Conservation (phyloP, 2,888 invertebrate genomes). For the Eustalomyia histrio region DNA sequence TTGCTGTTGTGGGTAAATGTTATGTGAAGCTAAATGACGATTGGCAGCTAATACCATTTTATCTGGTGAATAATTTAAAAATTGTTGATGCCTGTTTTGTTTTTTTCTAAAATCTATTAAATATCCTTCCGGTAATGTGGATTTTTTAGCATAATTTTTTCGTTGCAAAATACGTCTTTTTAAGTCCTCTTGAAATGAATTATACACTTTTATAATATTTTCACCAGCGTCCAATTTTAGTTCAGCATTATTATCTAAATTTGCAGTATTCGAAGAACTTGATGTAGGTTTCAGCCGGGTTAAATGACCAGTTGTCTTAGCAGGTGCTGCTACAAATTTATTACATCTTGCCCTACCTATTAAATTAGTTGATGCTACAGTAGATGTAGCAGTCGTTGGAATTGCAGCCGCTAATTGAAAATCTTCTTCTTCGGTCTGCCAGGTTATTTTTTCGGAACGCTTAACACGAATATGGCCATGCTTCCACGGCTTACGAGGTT, state of each 20-base stretch:
- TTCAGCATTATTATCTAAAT: slow-evolving; percentile 14
- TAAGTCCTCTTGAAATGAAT: too few relatives aligned
- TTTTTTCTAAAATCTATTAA: too few relatives aligned
- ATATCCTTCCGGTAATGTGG: too few relatives aligned
- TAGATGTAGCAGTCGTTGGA: neutral
- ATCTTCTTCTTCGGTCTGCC: slow-evolving; percentile 81
- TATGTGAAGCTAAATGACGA: too few relatives aligned
- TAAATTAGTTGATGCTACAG: neutral
- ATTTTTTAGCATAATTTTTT: too few relatives aligned
- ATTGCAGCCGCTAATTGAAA: slow-evolving; percentile 43
- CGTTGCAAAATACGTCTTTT: too few relatives aligned
- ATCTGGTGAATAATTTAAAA: too few relatives aligned
- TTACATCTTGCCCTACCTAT: slow-evolving; percentile 13
- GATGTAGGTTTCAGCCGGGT: slow-evolving; percentile 56
- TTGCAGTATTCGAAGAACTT: neutral
- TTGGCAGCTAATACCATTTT: too few relatives aligned
- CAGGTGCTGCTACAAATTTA: slow-evolving; percentile 67
- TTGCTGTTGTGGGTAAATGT: too few relatives aligned
- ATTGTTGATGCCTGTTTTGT: too few relatives aligned
- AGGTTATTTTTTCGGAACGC: slow-evolving; percentile 81
- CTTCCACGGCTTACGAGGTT: slow-evolving; percentile 27
- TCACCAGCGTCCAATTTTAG: too few relatives aligned
- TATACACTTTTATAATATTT: too few relatives aligned
- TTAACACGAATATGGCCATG: slow-evolving; percentile 82
- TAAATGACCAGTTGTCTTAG: slow-evolving; percentile 62